Evolutionary conservation across 35 echinoderm and acorn worm species (phyloP), one percentile per base, ranked within the genome.

Genomic region (Lytechinus pictus): DNA sequence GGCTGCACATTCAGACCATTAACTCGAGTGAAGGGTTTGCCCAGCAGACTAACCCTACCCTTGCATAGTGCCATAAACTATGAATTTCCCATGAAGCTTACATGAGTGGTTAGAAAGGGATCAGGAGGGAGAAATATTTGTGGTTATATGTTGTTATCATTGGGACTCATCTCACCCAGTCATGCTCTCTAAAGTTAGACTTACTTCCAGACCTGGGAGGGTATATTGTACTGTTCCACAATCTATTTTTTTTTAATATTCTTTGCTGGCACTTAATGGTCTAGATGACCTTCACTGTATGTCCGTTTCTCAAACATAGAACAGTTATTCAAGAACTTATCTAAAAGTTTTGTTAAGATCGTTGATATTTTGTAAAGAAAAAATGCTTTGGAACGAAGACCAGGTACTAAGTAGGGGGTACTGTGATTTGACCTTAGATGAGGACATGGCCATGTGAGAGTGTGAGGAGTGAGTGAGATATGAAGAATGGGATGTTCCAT

Each of bases 101-200:
- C 66, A 79, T 16, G 12, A 71, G 14, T 19, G 12, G 14, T 71
- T 21, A 13, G 1, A 79, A 79, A 79, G 66, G 66, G 66, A 79
- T 79, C 66, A 79, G 66, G 66, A 79, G 66, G 66, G 19, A 79
- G 66, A 79, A 79, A 79, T 79, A 79, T 79, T 79, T 79, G 66
- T 79, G 66, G 66, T 79, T 79, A 24, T 79, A 19, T 79, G 66
- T 79, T 79, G 66, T 79, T 79, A 79, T 79, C 66, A 79, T 24
- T 16, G 6, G 66, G 19, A 79, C 66, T 79, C 66, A 79, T 79
- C 66, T 79, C 66, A 79, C 66, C 66, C 66, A n/a, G 66, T 79
- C 66, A 79, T 79, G 66, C 21, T 79, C 21, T 79, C 1, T 14
- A n/a, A n/a, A n/a, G 21, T 79, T 79, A 79, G 66, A 79, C 66